Percentiles rank a stretch among this genome's conserved stretches.
phyloP scores from a whole-genome alignment of 2,797 vertebrate species.

The Alfaro cultratus region DNA sequence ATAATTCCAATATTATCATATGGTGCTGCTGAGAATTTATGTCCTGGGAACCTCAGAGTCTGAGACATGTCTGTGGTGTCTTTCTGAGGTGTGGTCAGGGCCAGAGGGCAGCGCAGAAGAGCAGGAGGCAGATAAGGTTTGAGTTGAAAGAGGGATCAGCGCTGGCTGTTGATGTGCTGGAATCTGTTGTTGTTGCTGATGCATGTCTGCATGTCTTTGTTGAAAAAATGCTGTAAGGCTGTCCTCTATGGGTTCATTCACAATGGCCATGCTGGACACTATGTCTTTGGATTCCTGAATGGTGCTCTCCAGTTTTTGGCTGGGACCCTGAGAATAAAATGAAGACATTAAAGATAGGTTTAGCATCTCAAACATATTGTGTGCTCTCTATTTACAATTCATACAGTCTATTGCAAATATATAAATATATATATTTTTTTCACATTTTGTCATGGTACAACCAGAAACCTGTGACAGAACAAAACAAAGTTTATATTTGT shows the following conservation, averaged over 20 bases:
- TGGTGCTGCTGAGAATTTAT: constrained; percentile 66
- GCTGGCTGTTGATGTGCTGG: constrained; percentile 79
- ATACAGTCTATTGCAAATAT: not conserved
- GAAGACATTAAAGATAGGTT: not conserved
- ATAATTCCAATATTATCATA: constrained; percentile 53
- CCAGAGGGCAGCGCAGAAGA: constrained; percentile 79
- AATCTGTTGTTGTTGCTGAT: constrained; percentile 63
- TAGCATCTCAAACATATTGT: not conserved
- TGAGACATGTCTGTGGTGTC: constrained; percentile 89
- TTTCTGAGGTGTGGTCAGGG: constrained; percentile 73
- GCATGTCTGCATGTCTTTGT: constrained; percentile 66
- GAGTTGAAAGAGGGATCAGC: constrained; percentile 83
- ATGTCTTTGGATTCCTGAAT: constrained; percentile 92
- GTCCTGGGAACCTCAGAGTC: constrained; percentile 90
- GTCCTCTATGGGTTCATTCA: constrained; percentile 84
- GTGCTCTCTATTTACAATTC: not conserved
- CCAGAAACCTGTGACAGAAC: not conserved
- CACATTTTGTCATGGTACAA: not conserved
- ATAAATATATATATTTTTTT: not conserved
- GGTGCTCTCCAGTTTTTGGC: constrained; percentile 84
- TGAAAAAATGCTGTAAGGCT: constrained; percentile 86
- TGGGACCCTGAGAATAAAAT: constrained; percentile 81
- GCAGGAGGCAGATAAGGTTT: constrained; percentile 85
- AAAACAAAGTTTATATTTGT: not conserved
- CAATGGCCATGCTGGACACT: constrained; percentile 79